Conservation (phyloP, 1,140 invertebrate genomes). For the Euwallacea fornicatus region DNA sequence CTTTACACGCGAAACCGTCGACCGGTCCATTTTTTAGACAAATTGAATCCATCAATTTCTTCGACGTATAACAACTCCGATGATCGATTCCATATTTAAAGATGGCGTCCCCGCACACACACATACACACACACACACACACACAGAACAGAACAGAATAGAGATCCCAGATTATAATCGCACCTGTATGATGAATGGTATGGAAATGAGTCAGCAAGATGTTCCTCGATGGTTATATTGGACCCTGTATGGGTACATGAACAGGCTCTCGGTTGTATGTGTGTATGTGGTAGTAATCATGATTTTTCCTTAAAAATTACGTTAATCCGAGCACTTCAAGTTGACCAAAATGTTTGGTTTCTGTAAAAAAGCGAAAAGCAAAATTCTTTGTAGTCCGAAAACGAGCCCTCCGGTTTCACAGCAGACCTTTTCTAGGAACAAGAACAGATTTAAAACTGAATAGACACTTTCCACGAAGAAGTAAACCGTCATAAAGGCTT, state of each 20-base stretch:
- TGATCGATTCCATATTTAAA: slow-evolving; percentile 35
- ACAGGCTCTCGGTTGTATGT: neutral
- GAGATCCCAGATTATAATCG: slow-evolving; percentile 32
- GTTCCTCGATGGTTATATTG: neutral
- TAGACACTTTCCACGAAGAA: slow-evolving; percentile 6
- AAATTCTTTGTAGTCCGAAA: neutral
- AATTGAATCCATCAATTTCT: slow-evolving; percentile 31
- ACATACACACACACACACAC: slow-evolving; percentile 11
- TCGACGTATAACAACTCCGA: slow-evolving; percentile 27
- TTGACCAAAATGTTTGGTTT: too few relatives aligned
- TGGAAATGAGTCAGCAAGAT: slow-evolving; percentile 16
- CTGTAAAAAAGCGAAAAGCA: too few relatives aligned
- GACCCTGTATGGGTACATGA: neutral
- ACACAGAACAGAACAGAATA: slow-evolving; percentile 13
- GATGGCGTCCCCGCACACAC: slow-evolving; percentile 23
- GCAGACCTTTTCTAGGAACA: neutral
- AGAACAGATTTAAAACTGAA: neutral
- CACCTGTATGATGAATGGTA: slow-evolving; percentile 33
- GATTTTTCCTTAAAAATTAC: too few relatives aligned
- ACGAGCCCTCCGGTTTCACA: neutral
- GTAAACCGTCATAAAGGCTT: neutral
- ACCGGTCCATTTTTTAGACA: slow-evolving; percentile 23
- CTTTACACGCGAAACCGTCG: slow-evolving; percentile 22
- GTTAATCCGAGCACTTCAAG: too few relatives aligned
- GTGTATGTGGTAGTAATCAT: too few relatives aligned